Percentiles rank a stretch among this genome's conserved stretches.
phyloP scores from a whole-genome alignment of 2,113 vertebrate genomes.

The Austrofundulus limnaeus region DNA sequence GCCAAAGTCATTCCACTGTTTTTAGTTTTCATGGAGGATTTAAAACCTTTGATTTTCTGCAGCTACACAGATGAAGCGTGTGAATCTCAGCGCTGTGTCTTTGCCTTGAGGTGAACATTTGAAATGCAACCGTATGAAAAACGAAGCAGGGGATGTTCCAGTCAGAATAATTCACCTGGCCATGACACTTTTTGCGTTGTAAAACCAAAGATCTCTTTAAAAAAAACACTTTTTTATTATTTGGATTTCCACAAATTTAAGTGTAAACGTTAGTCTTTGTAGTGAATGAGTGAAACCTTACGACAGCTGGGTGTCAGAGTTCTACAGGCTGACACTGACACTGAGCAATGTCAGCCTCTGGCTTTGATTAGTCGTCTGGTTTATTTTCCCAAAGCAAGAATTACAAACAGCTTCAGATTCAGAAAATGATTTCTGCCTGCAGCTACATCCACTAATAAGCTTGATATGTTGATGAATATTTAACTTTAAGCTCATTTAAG shows the following conservation, averaged over 20 bases:
- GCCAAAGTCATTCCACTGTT: not conserved
- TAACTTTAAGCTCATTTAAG: slow-evolving; percentile 5
- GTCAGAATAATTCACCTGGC: not conserved
- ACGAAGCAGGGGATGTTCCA: not conserved
- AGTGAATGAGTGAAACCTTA: not conserved
- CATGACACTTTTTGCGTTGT: not conserved
- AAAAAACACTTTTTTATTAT: not conserved
- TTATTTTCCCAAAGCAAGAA: slow-evolving; percentile 38
- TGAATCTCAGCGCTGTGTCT: not conserved
- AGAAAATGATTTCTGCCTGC: slow-evolving; percentile 2
- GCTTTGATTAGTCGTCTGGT: slow-evolving; percentile 38
- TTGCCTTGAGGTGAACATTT: not conserved
- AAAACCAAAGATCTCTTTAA: not conserved
- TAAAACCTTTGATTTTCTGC: not conserved
- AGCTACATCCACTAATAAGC: slow-evolving; percentile 41
- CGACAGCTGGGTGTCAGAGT: slow-evolving; percentile 12
- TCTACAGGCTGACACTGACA: slow-evolving; percentile 47
- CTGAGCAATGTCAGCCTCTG: slow-evolving; percentile 26
- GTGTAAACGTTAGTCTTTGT: not conserved
- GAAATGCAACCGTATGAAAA: not conserved
- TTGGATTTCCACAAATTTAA: not conserved
- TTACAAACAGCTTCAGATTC: slow-evolving; percentile 39
- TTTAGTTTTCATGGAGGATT: not conserved
- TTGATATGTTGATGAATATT: slow-evolving; percentile 11
- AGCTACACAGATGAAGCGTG: not conserved